A percentile compares a stretch with the other conserved stretches of the same genome.
Evolutionary conservation across 2,888 invertebrate species (phyloP).

Genomic region (Ennomos quercinarius): DNA sequence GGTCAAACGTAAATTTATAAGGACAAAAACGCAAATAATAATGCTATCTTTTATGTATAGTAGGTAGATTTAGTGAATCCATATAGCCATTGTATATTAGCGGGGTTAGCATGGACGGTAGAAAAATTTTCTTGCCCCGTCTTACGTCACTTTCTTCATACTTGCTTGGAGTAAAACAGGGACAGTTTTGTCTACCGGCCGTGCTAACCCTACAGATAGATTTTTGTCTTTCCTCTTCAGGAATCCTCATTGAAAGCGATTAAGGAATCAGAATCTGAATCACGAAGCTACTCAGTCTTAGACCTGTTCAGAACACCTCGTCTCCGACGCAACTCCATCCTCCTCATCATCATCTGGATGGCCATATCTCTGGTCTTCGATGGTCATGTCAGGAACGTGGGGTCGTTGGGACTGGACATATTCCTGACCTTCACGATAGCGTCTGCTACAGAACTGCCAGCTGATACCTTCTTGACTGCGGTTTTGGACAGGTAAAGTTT

Average conservation of each 20-base stretch:
- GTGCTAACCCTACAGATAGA: too few relatives aligned
- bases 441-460: constrained; percentile 93
- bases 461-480: constrained; percentile 92
- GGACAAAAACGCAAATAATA: too few relatives aligned
- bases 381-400: constrained; percentile 95
- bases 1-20: too few relatives aligned
- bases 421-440: constrained; percentile 94
- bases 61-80: too few relatives aligned
- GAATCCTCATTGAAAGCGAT: constrained; percentile 88
- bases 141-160: too few relatives aligned
- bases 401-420: constrained; percentile 92
- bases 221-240: constrained; percentile 74
- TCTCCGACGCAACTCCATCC: constrained; percentile 90
- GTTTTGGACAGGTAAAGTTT: constrained; percentile 86
- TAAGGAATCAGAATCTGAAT: constrained; percentile 89
- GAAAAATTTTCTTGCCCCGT: too few relatives aligned
- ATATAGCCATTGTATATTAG: too few relatives aligned
- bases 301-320: constrained; percentile 93
- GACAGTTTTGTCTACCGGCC: too few relatives aligned
- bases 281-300: constrained; percentile 90
- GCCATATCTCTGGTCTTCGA: constrained; percentile 95
- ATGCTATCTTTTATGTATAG: too few relatives aligned
- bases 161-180: too few relatives aligned
- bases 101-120: too few relatives aligned
- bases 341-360: constrained; percentile 95